Evolutionary conservation across 1,140 invertebrate genomes (phyloP).

Genomic region (Cyclina sinensis): DNA sequence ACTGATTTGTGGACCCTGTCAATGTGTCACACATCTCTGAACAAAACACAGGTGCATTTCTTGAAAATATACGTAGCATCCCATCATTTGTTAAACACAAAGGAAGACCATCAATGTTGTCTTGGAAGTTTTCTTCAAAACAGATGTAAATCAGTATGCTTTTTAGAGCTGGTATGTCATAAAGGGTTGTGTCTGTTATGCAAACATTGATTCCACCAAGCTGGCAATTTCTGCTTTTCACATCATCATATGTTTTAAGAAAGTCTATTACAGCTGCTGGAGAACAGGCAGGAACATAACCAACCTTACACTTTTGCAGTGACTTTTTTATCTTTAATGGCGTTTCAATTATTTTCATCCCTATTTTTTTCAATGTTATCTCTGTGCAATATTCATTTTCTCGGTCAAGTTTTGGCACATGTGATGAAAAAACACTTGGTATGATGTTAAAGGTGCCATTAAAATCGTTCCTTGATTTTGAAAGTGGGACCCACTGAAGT

Average conservation of each 20-base stretch:
- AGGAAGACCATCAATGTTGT: not conserved
- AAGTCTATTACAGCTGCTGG: constrained; percentile 41
- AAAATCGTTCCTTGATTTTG: not conserved
- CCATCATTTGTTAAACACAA: constrained; percentile 3
- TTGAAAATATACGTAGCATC: not conserved
- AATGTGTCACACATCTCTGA: not conserved
- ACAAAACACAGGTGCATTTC: not conserved
- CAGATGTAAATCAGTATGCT: too few species aligned
- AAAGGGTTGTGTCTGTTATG: constrained; percentile 17
- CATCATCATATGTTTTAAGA: constrained; percentile 43
- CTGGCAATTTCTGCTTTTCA: not conserved
- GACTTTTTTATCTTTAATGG: constrained; percentile 25
- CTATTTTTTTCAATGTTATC: constrained; percentile 39
- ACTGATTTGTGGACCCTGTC: not conserved
- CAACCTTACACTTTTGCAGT: constrained; percentile 3
- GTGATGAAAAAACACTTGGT: too few species aligned
- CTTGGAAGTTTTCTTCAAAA: not conserved
- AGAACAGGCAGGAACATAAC: not conserved
- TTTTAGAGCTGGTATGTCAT: not conserved
- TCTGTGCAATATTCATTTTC: not conserved
- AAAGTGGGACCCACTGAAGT: not conserved
- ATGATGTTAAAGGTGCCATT: not conserved
- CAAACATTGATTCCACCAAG: constrained; percentile 15
- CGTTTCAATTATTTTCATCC: constrained; percentile 65
- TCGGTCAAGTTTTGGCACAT: too few species aligned